Base-by-base conservation (phyloP, 1,140 invertebrate species). In the Dendroctonus ponderosae region DNA sequence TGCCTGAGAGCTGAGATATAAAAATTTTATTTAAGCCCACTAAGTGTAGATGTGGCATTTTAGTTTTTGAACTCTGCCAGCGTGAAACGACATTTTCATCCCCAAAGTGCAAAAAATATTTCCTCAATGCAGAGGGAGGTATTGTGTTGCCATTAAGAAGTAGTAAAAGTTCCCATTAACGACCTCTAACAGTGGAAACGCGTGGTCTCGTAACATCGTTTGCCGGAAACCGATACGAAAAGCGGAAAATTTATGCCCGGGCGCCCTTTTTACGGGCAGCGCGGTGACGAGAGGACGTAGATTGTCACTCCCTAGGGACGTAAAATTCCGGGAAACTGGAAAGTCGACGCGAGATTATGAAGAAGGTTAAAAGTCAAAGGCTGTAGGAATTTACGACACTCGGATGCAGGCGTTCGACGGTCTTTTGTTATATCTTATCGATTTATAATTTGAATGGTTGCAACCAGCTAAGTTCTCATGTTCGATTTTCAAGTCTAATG, bases 211-310 rank as follows among this genome's bases (percentile, higher is more conserved):
- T 41, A 65, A 66, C 63, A 42, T 66, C 52, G 52, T 66, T 62
- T 66, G 56, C 43, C 63, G 48, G 63, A 66, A 66, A 66, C 63
- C 63, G 63, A 66, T 66, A 66, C 63, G 63, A 66, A 66, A 39
- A 57, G 63, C 63, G 63, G 63, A 66, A 66, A 66, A 66, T 66
- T 66, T 66, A 66, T 66, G 63, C 63, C 63, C 63, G 63, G 63
- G 63, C 63, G 63, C 63, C 63, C 63, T 66, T 66, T 59, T 58
- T 66, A 66, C 63, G 54, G 63, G 46, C 62, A 46, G 53, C 60
- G 37, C 62, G 62, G 62, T 64, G 62, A 64, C 62, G 62, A 66
- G 63, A 66, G 62, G 53, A 66, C 54, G 54, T 57, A 39, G 63
- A 66, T 66, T 66, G 63, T 66, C 63, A 66, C 63, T 66, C 63